Evolutionary conservation across 2,797 vertebrate genomes (phyloP).

Genomic region (Podargus strigoides): DNA sequence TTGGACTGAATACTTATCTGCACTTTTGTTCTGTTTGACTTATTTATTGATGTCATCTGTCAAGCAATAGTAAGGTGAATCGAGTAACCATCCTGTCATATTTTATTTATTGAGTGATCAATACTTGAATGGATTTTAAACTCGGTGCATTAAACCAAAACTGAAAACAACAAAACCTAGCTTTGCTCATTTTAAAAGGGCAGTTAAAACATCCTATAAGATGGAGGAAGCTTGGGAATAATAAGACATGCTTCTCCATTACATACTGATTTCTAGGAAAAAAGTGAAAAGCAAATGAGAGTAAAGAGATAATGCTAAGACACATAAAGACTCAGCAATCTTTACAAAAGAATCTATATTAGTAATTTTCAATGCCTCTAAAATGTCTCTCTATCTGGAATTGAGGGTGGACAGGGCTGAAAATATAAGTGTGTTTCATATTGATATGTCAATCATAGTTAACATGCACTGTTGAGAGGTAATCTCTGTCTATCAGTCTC

Average conservation of each 20-base stretch:
- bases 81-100: not conserved
- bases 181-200: not conserved
- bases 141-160: not conserved
- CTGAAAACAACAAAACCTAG: not conserved
- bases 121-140: not conserved
- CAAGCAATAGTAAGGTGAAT: not conserved
- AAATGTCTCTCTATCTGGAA: not conserved
- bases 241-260: not conserved
- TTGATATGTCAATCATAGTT: slow-evolving; percentile 66
- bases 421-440: slow-evolving; percentile 42
- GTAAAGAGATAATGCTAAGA: not conserved
- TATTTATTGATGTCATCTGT: not conserved
- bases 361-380: not conserved
- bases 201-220: not conserved
- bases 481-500: slow-evolving; percentile 62
- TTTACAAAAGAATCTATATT: slow-evolving; percentile 8
- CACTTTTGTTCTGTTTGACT: not conserved
- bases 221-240: not conserved
- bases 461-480: slow-evolving; percentile 59
- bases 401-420: not conserved
- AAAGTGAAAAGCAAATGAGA: not conserved
- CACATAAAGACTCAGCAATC: not conserved
- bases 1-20: not conserved
- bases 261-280: not conserved
- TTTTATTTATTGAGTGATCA: not conserved